Percentiles rank a stretch among this genome's conserved stretches.
Conservation (phyloP, 2,113 vertebrate genomes). For the Corythornis cristatus region DNA sequence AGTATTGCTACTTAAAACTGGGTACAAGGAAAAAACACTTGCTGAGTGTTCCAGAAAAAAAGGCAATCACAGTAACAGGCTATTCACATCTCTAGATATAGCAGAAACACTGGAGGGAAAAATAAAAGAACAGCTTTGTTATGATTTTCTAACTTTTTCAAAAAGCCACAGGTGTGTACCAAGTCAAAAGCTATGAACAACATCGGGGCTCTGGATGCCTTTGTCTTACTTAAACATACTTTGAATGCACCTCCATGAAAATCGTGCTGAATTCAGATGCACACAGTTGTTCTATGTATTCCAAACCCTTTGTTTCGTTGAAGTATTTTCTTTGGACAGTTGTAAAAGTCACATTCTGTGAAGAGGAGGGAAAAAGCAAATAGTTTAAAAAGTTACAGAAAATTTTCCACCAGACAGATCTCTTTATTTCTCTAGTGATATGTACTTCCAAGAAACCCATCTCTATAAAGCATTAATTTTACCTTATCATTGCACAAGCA, state of each 20-base stretch:
- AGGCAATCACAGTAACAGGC: not conserved
- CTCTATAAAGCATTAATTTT: not conserved
- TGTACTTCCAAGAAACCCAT: not conserved
- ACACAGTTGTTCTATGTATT: constrained; percentile 93
- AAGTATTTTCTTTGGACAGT: constrained; percentile 94
- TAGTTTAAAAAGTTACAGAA: not conserved
- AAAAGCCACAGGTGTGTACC: not conserved
- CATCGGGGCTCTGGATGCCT: not conserved
- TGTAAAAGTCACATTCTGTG: constrained; percentile 88
- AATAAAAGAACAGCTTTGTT: not conserved
- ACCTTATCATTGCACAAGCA: not conserved
- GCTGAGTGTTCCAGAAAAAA: not conserved
- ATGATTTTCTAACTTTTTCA: not conserved
- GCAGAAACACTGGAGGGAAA: not conserved
- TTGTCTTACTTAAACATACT: constrained; percentile 78
- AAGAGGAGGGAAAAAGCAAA: not conserved
- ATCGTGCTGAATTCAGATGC: constrained; percentile 89
- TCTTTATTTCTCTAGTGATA: not conserved
- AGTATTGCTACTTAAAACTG: not conserved
- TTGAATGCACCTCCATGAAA: constrained; percentile 92
- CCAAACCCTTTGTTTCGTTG: constrained; percentile 95
- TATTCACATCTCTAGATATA: not conserved
- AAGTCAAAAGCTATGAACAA: not conserved
- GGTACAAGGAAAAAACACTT: not conserved
- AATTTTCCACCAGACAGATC: not conserved